Evolutionary conservation across 2,113 vertebrate genomes (phyloP).

Genomic region (Passerina amoena): DNA sequence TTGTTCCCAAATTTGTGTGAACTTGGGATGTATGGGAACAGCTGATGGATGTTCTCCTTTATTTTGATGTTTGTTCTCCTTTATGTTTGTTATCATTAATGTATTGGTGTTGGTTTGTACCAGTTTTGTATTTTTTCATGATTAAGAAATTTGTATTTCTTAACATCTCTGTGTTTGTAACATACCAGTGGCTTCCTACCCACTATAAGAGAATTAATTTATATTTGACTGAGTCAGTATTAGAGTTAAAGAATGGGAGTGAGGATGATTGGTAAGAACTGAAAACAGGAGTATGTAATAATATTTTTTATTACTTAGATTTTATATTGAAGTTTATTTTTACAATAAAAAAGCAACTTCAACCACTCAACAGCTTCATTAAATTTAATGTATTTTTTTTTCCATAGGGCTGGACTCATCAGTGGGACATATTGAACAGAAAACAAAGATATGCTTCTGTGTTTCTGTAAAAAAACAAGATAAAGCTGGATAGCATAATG

Average conservation of each 20-base stretch:
- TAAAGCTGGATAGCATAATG: neutral
- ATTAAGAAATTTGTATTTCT: neutral
- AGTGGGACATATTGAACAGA: neutral
- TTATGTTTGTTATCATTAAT: neutral
- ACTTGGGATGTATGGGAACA: neutral
- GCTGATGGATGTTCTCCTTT: neutral
- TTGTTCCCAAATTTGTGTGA: neutral
- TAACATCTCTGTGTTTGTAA: neutral
- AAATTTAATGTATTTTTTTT: neutral
- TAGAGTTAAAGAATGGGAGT: neutral
- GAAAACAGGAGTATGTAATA: neutral
- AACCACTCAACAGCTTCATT: neutral
- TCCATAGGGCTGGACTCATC: neutral
- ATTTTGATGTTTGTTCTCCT: neutral
- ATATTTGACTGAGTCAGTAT: neutral
- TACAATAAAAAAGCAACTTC: neutral
- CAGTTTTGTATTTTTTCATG: neutral
- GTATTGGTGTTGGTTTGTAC: neutral
- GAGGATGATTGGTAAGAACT: neutral
- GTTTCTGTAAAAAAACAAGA: neutral
- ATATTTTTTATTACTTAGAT: neutral
- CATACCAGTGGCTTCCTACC: neutral
- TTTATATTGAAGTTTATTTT: neutral
- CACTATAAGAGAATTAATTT: neutral
- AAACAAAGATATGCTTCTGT: neutral